Conservation (phyloP, 2,113 vertebrate species). For the Dolichallabes microphthalmus region DNA sequence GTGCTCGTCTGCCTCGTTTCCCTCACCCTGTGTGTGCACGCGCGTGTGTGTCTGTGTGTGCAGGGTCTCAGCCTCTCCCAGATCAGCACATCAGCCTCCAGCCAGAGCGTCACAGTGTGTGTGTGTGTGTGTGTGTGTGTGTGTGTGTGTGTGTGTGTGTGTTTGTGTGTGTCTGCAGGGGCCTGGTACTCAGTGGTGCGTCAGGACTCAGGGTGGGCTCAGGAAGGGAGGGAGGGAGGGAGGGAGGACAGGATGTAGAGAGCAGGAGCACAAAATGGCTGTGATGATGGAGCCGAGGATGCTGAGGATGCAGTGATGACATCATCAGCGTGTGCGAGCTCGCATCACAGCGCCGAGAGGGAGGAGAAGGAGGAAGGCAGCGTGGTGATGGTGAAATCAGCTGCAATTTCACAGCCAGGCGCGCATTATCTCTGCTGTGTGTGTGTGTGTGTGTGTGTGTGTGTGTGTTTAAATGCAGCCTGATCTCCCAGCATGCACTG, state of each 20-base stretch:
- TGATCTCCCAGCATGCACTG: conserved; percentile 13
- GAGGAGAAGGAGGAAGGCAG: neutral
- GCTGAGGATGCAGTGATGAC: conserved; percentile 68
- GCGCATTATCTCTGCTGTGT: neutral
- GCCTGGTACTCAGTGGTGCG: conserved; percentile 61
- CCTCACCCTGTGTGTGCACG: conserved; percentile 33
- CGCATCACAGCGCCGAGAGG: conserved; percentile 47
- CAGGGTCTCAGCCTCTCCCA: conserved; percentile 55
- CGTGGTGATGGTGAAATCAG: conserved; percentile 4
- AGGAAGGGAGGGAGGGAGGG: conserved; percentile 30
- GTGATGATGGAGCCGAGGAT: conserved; percentile 61
- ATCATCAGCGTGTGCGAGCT: conserved; percentile 64
- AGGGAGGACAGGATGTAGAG: conserved; percentile 25
- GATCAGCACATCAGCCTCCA: conserved; percentile 38
- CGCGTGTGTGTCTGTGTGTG: conserved; percentile 19
- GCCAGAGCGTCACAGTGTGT: conserved; percentile 37
- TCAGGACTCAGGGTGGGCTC: conserved; percentile 47
- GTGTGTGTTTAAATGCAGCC: neutral
- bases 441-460: neutral
- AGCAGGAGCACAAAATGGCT: conserved; percentile 67
- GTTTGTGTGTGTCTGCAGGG: conserved; percentile 45
- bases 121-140: conserved; percentile 34
- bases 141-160: neutral
- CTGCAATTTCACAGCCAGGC: neutral
- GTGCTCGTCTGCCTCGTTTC: conserved; percentile 36